A percentile compares a stretch with the other conserved stretches of the same genome.
These are phyloP conservation scores for Hystrix cristata DNA, from an alignment of 2,113 vertebrate species.

Conservation along the genomic window DNA sequence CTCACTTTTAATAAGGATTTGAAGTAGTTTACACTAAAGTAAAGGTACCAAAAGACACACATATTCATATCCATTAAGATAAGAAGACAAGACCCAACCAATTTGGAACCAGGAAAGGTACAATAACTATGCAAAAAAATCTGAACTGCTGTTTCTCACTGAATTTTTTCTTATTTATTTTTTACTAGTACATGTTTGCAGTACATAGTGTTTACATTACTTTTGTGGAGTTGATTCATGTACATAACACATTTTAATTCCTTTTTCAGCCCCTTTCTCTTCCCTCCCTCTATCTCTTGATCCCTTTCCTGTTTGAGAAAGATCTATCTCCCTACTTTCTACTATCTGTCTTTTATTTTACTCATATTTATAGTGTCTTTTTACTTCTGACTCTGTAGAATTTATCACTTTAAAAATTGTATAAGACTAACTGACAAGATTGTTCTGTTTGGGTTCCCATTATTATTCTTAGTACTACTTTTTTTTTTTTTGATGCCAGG, in stretches of 20 bases:
- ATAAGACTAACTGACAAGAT: neutral
- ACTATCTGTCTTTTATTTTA: neutral
- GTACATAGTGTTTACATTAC: neutral
- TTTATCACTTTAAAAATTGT: slow-evolving; percentile 45
- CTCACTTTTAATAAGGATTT: neutral
- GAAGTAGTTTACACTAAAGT: neutral
- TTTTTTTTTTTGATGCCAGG: too few species aligned
- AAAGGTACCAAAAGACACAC: neutral
- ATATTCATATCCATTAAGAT: neutral
- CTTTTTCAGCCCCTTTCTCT: neutral
- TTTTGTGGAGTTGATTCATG: neutral
- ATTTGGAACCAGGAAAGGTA: neutral
- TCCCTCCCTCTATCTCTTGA: neutral
- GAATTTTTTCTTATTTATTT: neutral
- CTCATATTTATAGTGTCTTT: neutral
- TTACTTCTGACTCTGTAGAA: slow-evolving; percentile 39
- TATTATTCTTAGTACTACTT: slow-evolving; percentile 63
- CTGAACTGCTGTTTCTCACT: neutral
- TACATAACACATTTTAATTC: neutral
- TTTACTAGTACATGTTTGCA: neutral
- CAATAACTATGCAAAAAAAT: neutral
- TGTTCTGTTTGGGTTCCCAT: neutral
- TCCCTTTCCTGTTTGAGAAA: neutral
- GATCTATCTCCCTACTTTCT: neutral
- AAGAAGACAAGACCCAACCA: neutral